These are phyloP conservation scores for Hirtodrosophila trivittata DNA, from an alignment of 2,888 invertebrate species.

Conservation along the genomic window DNA sequence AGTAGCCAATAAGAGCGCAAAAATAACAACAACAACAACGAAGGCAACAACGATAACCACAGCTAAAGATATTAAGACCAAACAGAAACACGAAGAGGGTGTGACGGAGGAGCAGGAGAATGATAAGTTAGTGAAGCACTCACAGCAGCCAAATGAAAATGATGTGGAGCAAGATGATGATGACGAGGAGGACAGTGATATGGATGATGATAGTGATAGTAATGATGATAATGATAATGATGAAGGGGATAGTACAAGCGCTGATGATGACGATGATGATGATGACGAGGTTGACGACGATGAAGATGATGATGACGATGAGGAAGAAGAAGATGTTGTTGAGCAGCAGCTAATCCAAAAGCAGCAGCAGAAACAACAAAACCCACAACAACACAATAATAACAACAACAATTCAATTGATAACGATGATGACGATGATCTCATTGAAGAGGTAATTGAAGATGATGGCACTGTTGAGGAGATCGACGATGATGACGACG, in stretches of 20 bases:
- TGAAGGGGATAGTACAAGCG: slow-evolving; percentile 35
- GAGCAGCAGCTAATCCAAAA: slow-evolving; percentile 4
- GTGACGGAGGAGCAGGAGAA: neutral
- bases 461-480: slow-evolving; percentile 44
- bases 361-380: slow-evolving; percentile 18
- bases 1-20: slow-evolving; percentile 11
- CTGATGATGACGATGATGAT: slow-evolving; percentile 45
- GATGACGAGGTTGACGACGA: slow-evolving; percentile 51
- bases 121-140: slow-evolving; percentile 1
- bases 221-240: slow-evolving; percentile 40
- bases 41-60: slow-evolving; percentile 12
- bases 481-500: slow-evolving; percentile 52
- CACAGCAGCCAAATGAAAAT: slow-evolving; percentile 22
- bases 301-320: slow-evolving; percentile 36
- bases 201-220: slow-evolving; percentile 57
- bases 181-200: slow-evolving; percentile 46
- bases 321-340: slow-evolving; percentile 46
- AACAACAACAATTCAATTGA: slow-evolving; percentile 27
- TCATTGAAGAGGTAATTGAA: slow-evolving; percentile 57
- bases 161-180: slow-evolving; percentile 42
- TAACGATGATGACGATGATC: slow-evolving; percentile 46
- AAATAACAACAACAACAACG: neutral
- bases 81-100: neutral
- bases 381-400: slow-evolving; percentile 19
- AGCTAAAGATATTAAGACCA: slow-evolving; percentile 21